Evolutionary conservation across 2,888 invertebrate genomes (phyloP), one percentile per base, ranked within the genome.

Genomic region (Brachylomia viminalis): DNA sequence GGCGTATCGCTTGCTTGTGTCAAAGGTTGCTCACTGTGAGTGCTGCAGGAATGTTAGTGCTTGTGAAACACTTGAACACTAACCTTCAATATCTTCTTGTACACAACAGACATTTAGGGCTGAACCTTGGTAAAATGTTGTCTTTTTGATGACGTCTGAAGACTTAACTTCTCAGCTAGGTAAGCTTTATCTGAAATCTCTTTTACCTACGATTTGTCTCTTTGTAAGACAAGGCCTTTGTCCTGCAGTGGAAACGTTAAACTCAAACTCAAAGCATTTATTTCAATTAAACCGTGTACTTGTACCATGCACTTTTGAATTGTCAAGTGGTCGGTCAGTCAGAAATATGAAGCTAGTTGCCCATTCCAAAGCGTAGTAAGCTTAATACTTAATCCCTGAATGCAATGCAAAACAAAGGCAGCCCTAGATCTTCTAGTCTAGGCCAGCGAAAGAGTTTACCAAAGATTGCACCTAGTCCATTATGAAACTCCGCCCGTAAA

Each of bases 11-110:
- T 82, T 59, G 74, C 74, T 52, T 27, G 47, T 72, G 82, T 82
- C 84, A 82, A 84, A 82, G 84, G 82, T 82, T 84, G 71, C n/a
- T 79, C 64, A 58, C 66, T 58, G 30, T n/a, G 20, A 59, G 59
- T 61, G 65, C 68, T 54, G 47, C 2, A 52, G 71, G 71, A 84
- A 80, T 75, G 80, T 56, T 74, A 61, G 80, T 70, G 52, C 71
- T 82, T 84, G 81, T 84, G 82, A 72, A 82, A 82, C n/a, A 58
- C 27, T 70, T 59, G 65, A 81, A 49, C 42, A 72, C 82, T 65
- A 70, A 80, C 67, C 80, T 84, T 82, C 82, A 71, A 45, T 67
- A 15, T 67, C 58, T 56, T 68, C 45, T 56, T 59, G n/a, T 33
- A 20, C 30, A 71, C 61, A 65, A 33, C 1, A 2, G 13, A 11